Conservation (phyloP, 2,113 vertebrate genomes). For the Urocynchramus pylzowi region DNA sequence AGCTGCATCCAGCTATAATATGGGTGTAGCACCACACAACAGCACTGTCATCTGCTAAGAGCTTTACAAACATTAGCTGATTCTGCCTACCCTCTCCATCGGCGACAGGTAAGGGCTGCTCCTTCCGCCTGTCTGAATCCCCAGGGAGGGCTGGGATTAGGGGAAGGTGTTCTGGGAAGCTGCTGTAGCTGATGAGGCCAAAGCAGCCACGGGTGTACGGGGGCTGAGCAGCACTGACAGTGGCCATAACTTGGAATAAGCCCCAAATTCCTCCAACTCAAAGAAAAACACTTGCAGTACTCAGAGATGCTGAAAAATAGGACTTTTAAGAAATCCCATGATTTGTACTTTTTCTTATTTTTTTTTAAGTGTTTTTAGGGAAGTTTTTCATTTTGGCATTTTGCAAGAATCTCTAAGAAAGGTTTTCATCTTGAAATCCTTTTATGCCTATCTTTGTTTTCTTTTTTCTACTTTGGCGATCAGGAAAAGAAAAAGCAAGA, state of each 20-base stretch:
- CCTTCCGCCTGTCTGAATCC: background rate
- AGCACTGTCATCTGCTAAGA: slow-evolving; percentile 52
- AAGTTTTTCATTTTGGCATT: background rate
- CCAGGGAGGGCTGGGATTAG: background rate
- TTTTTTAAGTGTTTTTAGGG: background rate
- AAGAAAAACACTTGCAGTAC: background rate
- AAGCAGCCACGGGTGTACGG: rapidly evolving
- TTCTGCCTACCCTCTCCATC: background rate
- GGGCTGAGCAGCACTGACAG: background rate
- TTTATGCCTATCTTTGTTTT: rapidly evolving
- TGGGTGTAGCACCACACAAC: slow-evolving; percentile 32
- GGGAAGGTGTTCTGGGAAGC: background rate
- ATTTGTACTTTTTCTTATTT: background rate
- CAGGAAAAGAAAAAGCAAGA: background rate
- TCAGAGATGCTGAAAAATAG: background rate
- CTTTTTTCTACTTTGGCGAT: background rate
- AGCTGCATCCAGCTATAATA: slow-evolving; percentile 29
- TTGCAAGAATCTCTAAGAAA: background rate
- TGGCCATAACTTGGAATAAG: background rate
- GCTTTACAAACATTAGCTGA: slow-evolving; percentile 60
- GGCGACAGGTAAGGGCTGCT: background rate
- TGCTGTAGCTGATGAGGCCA: background rate
- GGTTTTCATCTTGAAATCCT: background rate
- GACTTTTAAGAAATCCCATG: background rate
- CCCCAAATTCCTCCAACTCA: background rate